Conservation (phyloP, 2,113 vertebrate species). For the Trichechus manatus region DNA sequence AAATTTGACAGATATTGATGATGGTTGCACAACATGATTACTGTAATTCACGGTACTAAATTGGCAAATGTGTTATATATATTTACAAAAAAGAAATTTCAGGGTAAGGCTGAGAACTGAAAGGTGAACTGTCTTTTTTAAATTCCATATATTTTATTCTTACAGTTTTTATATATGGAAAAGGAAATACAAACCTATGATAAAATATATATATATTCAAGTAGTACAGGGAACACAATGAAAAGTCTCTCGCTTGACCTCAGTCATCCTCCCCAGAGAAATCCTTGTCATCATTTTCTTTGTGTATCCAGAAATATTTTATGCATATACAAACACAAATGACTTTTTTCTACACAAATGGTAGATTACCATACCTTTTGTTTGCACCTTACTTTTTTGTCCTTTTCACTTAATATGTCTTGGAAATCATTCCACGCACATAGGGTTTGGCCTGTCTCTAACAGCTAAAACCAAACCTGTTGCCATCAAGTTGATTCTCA, state of each 20-base stretch:
- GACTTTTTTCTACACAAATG: not conserved
- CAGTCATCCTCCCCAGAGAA: not conserved
- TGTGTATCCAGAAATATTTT: not conserved
- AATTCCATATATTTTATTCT: not conserved
- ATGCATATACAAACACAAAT: not conserved
- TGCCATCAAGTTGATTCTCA: no score
- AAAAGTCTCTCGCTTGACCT: not conserved
- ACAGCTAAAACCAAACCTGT: no score
- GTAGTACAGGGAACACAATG: not conserved
- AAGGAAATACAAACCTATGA: conserved; percentile 3
- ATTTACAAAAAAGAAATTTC: no score
- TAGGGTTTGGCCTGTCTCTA: not conserved
- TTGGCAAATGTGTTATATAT: no score
- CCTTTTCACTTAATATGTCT: not conserved
- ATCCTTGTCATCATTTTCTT: not conserved
- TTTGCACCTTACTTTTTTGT: not conserved
- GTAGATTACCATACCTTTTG: not conserved
- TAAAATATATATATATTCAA: not conserved
- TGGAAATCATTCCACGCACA: not conserved
- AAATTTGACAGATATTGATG: no score
- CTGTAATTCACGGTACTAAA: no score
- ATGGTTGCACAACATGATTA: no score
- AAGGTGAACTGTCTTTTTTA: no score
- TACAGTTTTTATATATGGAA: not conserved
- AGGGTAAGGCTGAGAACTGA: no score